Conservation (phyloP, 2,113 vertebrate genomes). For the Myotis yumanensis region DNA sequence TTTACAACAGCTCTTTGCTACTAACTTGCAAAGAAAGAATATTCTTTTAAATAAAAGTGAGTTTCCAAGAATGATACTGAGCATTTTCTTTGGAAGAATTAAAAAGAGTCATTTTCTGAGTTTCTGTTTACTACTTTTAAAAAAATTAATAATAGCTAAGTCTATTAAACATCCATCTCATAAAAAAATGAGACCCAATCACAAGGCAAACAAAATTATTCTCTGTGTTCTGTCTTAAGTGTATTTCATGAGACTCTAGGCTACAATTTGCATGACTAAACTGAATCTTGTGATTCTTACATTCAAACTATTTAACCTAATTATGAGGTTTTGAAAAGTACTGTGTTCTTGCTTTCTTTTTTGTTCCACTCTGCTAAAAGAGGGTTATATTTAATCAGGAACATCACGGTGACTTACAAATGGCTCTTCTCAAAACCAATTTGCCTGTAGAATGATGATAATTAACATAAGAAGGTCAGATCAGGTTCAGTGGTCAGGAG, state of each 20-base stretch:
- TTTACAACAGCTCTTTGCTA: background rate
- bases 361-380: background rate
- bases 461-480: background rate
- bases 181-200: constrained; percentile 9
- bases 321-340: constrained; percentile 10
- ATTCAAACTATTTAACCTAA: constrained; percentile 13
- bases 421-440: background rate
- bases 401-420: background rate
- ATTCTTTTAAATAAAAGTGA: constrained; percentile 6
- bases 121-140: background rate
- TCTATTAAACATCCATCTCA: background rate
- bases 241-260: constrained; percentile 1
- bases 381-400: background rate
- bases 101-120: background rate
- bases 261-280: background rate
- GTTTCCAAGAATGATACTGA: background rate
- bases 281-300: constrained; percentile 35
- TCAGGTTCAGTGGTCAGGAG: background rate
- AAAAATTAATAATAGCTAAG: background rate
- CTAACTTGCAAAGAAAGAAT: background rate
- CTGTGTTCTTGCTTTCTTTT: background rate
- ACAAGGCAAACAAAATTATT: background rate
- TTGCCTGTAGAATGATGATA: background rate
- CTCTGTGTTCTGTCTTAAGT: background rate
- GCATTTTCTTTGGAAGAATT: constrained; percentile 5